phyloP scores from a whole-genome alignment of 2,113 vertebrate genomes.

The Brachyhypopomus occidentalis region DNA sequence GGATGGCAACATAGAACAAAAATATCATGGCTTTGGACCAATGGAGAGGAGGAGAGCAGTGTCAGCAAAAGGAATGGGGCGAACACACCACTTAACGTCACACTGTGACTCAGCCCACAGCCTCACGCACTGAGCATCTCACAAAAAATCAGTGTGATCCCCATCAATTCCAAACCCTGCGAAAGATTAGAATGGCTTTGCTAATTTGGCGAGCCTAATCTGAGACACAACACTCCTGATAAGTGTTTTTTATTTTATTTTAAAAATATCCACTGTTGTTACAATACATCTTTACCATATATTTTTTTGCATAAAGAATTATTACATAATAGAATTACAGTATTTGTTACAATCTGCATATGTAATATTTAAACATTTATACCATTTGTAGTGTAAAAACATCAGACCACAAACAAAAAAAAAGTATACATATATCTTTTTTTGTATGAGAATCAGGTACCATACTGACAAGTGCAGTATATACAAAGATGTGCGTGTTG shows the following conservation, averaged over 20 bases:
- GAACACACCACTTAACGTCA: neutral
- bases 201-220: no score
- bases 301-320: constrained; percentile 95
- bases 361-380: constrained; percentile 87
- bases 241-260: constrained; percentile 84
- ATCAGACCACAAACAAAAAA: constrained; percentile 82
- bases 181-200: no score
- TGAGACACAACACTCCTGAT: constrained; percentile 58
- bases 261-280: constrained; percentile 99
- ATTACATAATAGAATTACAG: constrained; percentile 97
- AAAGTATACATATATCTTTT: constrained; percentile 54
- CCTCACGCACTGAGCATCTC: neutral
- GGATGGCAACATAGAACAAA: constrained; percentile 60
- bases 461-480: constrained; percentile 31
- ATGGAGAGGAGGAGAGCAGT: constrained; percentile 24
- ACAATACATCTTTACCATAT: constrained; percentile 98
- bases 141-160: neutral
- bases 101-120: neutral
- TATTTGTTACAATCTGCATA: constrained; percentile 95
- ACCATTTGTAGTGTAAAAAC: constrained; percentile 88
- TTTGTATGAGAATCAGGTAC: constrained; percentile 14
- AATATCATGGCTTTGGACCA: constrained; percentile 51
- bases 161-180: neutral
- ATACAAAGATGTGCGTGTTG: constrained; percentile 42
- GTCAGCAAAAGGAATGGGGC: constrained; percentile 6